A percentile compares a stretch with the other conserved stretches of the same genome.
Evolutionary conservation across 1,140 invertebrate species (phyloP).

Genomic region (Bombus sylvicola): DNA sequence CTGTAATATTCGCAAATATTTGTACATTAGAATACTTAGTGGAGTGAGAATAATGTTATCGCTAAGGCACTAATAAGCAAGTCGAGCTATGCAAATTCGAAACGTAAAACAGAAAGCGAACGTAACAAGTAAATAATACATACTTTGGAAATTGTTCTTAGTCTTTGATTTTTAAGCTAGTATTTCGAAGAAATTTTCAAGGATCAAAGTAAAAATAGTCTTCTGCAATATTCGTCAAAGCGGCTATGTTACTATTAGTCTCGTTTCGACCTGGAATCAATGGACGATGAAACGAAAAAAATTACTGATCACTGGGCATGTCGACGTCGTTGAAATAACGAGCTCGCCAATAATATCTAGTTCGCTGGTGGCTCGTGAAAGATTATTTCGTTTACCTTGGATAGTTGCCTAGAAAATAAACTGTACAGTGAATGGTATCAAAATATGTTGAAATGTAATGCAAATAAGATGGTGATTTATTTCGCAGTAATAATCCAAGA

Average conservation of each 20-base stretch:
- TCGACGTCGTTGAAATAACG: background rate
- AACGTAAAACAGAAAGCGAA: background rate
- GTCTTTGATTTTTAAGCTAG: background rate
- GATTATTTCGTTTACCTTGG: conserved; percentile 18
- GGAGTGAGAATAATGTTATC: background rate
- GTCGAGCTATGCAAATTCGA: background rate
- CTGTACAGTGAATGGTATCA: no score
- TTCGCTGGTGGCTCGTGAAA: background rate
- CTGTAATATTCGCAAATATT: background rate
- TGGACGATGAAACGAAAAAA: conserved; percentile 17
- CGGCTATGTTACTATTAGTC: no score
- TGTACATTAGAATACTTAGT: background rate
- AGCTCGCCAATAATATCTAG: background rate
- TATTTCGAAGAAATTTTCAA: background rate
- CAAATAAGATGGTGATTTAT: background rate
- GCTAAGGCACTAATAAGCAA: background rate
- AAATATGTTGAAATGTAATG: background rate
- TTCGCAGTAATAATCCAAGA: background rate
- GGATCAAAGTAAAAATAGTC: background rate
- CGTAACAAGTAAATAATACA: background rate
- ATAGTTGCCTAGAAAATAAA: background rate
- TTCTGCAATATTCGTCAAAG: background rate
- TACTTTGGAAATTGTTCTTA: background rate
- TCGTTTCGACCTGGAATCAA: background rate
- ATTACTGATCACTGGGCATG: background rate